Base-by-base conservation (phyloP, 2,888 invertebrate species). In the Drosophila demipolita region DNA sequence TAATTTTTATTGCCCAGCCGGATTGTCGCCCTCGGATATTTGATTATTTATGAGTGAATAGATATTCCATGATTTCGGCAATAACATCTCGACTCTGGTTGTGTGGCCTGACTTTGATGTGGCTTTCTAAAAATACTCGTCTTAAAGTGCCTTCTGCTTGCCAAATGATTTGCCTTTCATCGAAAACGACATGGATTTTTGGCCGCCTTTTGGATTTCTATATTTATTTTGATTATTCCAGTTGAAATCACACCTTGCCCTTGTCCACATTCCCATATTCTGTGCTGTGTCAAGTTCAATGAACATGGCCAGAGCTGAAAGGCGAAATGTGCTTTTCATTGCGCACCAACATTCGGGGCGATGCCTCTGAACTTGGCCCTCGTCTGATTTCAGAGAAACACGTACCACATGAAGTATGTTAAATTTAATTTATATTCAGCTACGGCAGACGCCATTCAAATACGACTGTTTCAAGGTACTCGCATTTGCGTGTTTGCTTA, bases 1-100 rank as follows among this genome's bases (percentile, higher is more conserved):
- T 83, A 61, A 80, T 76, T 86, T 82, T 82, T 71, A 86, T 86
- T 65, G 66, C 73, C 42, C 53, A 57, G 67, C 66, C 80, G 66
- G 68, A 80, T 71, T 74, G 80, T 64, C 67, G 42, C 64, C 36
- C 52, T 65, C n/a, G 17, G 40, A 57, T 70, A 63, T 73, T 68
- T 64, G 66, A 77, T 83, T 83, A 73, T 81, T 81, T 81, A 81
- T 69, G 62, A 64, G 65, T 78, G 58, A 70, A 83, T 64, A 33
- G 40, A 33, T 45, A 54, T 45, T 60, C 63, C 59, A 35, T 42
- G 58, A 38, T 49, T 55, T 40, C 33, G 1, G 15, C 57, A 62
- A 50, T 35, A 38, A 12, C 50, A 67, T 52, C 42, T 58, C 11
- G 26, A 12, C 26, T 35, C 11, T 12, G 20, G 38, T 0, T 32